These are phyloP conservation scores for Philotrypesis tridentata DNA, from an alignment of 1,140 invertebrate species.

Conservation along the genomic window DNA sequence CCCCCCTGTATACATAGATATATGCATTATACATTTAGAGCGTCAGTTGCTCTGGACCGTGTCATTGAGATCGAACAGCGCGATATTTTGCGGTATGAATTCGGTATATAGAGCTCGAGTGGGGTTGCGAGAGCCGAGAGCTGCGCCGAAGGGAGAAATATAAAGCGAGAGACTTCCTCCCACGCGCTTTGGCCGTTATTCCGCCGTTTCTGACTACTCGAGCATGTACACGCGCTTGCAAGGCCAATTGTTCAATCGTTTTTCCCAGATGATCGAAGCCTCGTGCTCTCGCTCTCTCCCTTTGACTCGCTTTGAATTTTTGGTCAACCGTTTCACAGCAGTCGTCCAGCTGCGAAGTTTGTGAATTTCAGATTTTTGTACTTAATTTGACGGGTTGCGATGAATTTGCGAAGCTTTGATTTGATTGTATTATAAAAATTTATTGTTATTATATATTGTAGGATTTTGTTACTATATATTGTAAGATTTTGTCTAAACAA, in stretches of 20 bases:
- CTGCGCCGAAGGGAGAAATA: not conserved
- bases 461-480: too few species aligned
- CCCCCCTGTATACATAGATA: slow-evolving; percentile 34
- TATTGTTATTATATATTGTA: too few species aligned
- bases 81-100: slow-evolving; percentile 23
- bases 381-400: too few species aligned
- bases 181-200: slow-evolving; percentile 1
- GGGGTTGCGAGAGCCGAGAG: slow-evolving; percentile 49
- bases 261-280: slow-evolving; percentile 56
- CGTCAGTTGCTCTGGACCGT: slow-evolving; percentile 47
- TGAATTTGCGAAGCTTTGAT: too few species aligned
- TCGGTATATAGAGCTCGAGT: not conserved
- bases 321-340: not conserved
- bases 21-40: too few species aligned
- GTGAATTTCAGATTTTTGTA: too few species aligned
- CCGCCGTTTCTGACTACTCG: not conserved
- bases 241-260: slow-evolving; percentile 52
- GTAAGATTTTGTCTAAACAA: too few species aligned
- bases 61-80: slow-evolving; percentile 57
- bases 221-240: slow-evolving; percentile 19
- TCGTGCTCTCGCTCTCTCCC: slow-evolving; percentile 37
- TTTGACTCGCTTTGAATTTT: not conserved
- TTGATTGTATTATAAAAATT: too few species aligned
- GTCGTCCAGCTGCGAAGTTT: not conserved
- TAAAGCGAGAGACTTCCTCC: not conserved